Percentiles rank a stretch among this genome's conserved stretches.
Conservation (phyloP, 2,797 vertebrate species). For the Hoplostethus atlanticus region DNA sequence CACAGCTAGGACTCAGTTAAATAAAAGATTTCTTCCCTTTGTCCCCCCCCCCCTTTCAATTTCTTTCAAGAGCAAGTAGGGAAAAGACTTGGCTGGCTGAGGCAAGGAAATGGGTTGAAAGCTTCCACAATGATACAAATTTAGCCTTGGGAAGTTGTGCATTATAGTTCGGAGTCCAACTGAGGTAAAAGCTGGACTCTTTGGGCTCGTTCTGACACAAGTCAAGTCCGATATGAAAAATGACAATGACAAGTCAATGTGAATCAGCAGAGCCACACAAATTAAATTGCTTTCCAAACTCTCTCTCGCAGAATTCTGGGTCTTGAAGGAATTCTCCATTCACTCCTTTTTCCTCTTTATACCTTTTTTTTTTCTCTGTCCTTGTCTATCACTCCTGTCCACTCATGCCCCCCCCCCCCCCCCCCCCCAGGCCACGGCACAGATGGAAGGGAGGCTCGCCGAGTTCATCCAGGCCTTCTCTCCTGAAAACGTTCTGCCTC, state of each 20-base stretch:
- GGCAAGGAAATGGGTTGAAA: constrained; percentile 51
- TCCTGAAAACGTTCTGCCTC: constrained; percentile 88
- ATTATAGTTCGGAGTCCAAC: constrained; percentile 38
- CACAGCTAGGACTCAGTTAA: constrained; percentile 15
- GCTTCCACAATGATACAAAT: constrained; percentile 46
- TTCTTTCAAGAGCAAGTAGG: constrained; percentile 3
- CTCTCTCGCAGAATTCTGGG: constrained; percentile 8
- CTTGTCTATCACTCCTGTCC: neutral
- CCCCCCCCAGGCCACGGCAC: constrained; percentile 88
- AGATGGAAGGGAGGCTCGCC: constrained; percentile 92
- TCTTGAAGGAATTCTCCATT: neutral
- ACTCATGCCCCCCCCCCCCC: neutral
- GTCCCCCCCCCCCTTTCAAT: neutral
- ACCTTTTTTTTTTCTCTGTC: neutral
- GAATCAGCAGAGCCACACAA: constrained; percentile 12
- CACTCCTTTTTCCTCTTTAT: neutral
- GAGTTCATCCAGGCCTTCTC: constrained; percentile 88
- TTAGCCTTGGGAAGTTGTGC: constrained; percentile 35
- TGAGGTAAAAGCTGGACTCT: constrained; percentile 30
- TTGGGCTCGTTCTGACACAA: constrained; percentile 25
- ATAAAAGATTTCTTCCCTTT: constrained; percentile 18
- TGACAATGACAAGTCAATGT: neutral
- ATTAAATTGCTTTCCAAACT: constrained; percentile 24
- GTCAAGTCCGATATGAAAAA: constrained; percentile 3
- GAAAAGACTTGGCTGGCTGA: neutral